Evolutionary conservation across 1,140 invertebrate species (phyloP).

Genomic region (Muscidifurax raptorellus): DNA sequence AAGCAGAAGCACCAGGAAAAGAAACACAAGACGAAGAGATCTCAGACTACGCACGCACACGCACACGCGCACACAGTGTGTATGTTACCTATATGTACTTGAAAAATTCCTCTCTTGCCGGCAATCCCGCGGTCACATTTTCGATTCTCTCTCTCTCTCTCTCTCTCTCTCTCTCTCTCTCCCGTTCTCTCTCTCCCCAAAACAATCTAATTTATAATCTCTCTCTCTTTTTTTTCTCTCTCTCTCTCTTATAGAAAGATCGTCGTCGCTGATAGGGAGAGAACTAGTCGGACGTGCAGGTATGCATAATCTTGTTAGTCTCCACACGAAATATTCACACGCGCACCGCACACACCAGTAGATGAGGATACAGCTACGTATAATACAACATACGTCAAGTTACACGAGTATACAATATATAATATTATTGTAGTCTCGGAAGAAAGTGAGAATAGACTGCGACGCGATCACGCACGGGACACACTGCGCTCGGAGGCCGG

Average conservation of each 20-base stretch:
- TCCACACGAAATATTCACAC: not conserved
- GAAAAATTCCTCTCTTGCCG: not conserved
- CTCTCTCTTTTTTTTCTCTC: no score
- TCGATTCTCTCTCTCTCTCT: not conserved
- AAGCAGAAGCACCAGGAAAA: not conserved
- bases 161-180: no score
- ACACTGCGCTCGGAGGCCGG: slow-evolving; percentile 3
- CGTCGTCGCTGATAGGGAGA: not conserved
- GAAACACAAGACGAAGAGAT: not conserved
- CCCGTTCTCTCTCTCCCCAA: no score
- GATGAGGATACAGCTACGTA: no score
- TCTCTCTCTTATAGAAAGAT: not conserved
- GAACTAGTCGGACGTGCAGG: not conserved
- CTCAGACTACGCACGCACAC: not conserved
- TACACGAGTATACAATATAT: no score
- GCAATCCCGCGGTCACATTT: not conserved
- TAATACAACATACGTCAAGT: no score
- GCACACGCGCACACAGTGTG: not conserved
- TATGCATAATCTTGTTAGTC: not conserved
- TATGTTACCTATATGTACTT: not conserved
- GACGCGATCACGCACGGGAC: not conserved
- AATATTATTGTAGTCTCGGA: no score
- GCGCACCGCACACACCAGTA: not conserved
- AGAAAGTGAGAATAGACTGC: not conserved
- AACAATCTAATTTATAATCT: no score